Base-by-base conservation (phyloP, 2,113 vertebrate genomes). In the Platysternon megacephalum region DNA sequence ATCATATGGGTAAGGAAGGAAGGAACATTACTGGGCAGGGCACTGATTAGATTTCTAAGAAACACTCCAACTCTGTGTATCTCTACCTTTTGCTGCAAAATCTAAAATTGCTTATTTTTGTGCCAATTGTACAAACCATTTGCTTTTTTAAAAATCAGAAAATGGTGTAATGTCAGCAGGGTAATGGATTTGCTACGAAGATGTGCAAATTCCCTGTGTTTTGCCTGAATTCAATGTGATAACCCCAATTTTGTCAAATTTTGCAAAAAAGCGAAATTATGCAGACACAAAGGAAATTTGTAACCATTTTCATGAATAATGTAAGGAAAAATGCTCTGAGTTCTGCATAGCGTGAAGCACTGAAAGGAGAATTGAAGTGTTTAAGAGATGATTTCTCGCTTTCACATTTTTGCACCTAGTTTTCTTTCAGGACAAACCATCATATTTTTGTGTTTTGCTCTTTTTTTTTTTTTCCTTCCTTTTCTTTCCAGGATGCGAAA, bases 401-500 rank as follows among this genome's bases (percentile, higher is more conserved):
- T 94, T 80, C 65, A 78, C 46, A 82, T 39, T 13, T 94, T 92
- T 68, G 0, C 12, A 82, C 74, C n/a, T 82, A 12, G 6, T 87
- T 3, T 82, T 84, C 3, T 90, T 89, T 94, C 39, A 76, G 32
- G 5, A 55, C 4, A 93, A 94, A 83, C 6, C 2, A 0, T 21
- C 26, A 6, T 84, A 90, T 92, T 96, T 96, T 90, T 24, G 48
- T n/a, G 44, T 2, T 55, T 2, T 52, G 1, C 7, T 84, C 13
- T n/a, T 26, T 51, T 1, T 26, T 6, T 1, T 29, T 6, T 68
- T 12, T n/a, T n/a, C n/a, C n/a, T n/a, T n/a, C n/a, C 48, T 48
- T 48, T 16, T 94, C 55, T 61, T 94, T 82, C 68, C 55, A 79
- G 53, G 14, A 65, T 95, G 55, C 3, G 7, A 92, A 96, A n/a